These are phyloP conservation scores for Chaenocephalus aceratus DNA, from an alignment of 2,113 vertebrate species.

Conservation along the genomic window DNA sequence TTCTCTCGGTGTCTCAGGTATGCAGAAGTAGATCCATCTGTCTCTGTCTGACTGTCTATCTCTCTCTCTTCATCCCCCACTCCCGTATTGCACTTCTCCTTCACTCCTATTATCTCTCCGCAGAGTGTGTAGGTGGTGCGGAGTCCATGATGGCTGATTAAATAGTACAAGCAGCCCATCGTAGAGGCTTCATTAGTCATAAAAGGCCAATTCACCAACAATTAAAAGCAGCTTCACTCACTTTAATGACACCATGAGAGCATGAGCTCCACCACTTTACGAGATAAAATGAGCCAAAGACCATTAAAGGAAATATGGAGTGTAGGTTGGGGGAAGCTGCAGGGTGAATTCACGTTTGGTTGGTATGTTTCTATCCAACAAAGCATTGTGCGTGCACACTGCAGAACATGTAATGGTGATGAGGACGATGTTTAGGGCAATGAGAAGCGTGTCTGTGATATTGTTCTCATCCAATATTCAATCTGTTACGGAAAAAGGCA, in stretches of 20 bases:
- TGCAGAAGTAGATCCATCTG: not conserved
- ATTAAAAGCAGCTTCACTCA: constrained; percentile 71
- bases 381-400: constrained; percentile 8
- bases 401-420: constrained; percentile 11
- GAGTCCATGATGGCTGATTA: constrained; percentile 74
- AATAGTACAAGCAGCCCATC: constrained; percentile 73
- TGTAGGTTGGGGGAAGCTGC: constrained; percentile 14
- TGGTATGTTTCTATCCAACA: constrained; percentile 4
- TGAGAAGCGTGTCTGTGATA: not conserved
- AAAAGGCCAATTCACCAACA: constrained; percentile 77
- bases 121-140: constrained; percentile 69
- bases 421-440: not conserved
- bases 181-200: constrained; percentile 78
- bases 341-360: constrained; percentile 22
- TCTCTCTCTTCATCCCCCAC: not conserved
- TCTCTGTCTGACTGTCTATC: not conserved
- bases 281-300: constrained; percentile 61
- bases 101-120: constrained; percentile 39
- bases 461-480: not conserved
- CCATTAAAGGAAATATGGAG: constrained; percentile 54
- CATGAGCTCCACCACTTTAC: constrained; percentile 52
- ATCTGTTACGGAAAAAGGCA: not conserved
- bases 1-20: not conserved
- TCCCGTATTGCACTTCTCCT: constrained; percentile 1
- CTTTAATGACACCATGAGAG: constrained; percentile 68